Evolutionary conservation across 2,113 vertebrate species (phyloP).

Genomic region (Galemys pyrenaicus): DNA sequence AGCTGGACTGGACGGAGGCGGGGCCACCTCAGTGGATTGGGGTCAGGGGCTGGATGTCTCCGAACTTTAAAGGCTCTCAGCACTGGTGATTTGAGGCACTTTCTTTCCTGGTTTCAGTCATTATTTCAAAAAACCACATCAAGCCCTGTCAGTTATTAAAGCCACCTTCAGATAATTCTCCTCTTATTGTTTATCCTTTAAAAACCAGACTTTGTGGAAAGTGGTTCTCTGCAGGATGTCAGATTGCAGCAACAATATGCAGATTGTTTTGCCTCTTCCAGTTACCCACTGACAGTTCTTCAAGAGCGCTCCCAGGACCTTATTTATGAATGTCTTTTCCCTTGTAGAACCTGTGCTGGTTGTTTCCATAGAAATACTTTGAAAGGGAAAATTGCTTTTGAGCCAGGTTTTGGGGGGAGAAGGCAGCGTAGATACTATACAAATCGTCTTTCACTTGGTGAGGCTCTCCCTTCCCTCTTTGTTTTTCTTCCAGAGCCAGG

Average conservation of each 20-base stretch:
- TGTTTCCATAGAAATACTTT: slow-evolving; percentile 43
- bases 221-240: slow-evolving; percentile 74
- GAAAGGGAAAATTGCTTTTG: neutral
- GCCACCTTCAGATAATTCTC: slow-evolving; percentile 62
- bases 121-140: slow-evolving; percentile 79
- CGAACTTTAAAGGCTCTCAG: slow-evolving; percentile 49
- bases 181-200: slow-evolving; percentile 75
- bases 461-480: neutral
- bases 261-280: slow-evolving; percentile 71
- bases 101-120: slow-evolving; percentile 68
- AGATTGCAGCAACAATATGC: slow-evolving; percentile 63
- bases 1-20: fast-evolving
- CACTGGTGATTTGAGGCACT: slow-evolving; percentile 76
- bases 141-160: slow-evolving; percentile 79
- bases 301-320: slow-evolving; percentile 70
- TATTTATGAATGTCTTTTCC: slow-evolving; percentile 66
- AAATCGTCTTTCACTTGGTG: neutral
- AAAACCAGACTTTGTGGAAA: slow-evolving; percentile 80
- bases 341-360: slow-evolving; percentile 37
- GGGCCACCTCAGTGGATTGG: neutral
- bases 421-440: neutral
- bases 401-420: neutral
- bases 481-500: neutral
- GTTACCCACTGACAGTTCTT: slow-evolving; percentile 72
- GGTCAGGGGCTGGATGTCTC: slow-evolving; percentile 3